Base-by-base conservation (phyloP, 2,113 vertebrate species). In the Sebastes fasciatus region DNA sequence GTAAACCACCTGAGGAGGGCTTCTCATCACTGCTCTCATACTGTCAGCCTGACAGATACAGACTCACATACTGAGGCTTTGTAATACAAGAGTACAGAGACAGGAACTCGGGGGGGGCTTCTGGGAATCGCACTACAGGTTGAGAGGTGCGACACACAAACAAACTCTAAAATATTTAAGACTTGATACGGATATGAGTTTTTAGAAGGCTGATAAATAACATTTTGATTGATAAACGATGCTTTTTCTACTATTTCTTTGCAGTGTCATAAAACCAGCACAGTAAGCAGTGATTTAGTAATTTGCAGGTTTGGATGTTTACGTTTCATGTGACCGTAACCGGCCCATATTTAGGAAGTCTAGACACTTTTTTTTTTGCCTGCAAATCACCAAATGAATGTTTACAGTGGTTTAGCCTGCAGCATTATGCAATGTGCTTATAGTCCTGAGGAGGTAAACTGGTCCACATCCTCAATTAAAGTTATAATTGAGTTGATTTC, bases 361-460 rank as follows among this genome's bases (percentile, higher is more conserved):
- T 86, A 83, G 77, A 89, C 80, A 4, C 12, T 4, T 63, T n/a
- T 23, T 66, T 49, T 74, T 71, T 63, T 51, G 71, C 60, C 54
- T 67, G 66, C 46, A 67, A 61, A 72, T 45, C 63, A 73, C 14
- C 46, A 64, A 76, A 79, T 85, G 17, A 80, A n/a, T 8, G 34
- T 14, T 57, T 16, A 23, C 42, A 4, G 60, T 14, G 19, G 55
- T n/a, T 49, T 4, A 12, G 3, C 26, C 26, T 26, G 23, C 55
- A 1, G n/a, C 43, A 12, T 19, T 8, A 57, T 8, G 14, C 5
- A 26, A 5, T 42, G 67, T 48, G 16, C 3, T 52, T 48, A n/a
- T 6, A 26, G 26, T 17, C 46, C 21, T 61, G 1, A 57, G 26
- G 2, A 6, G n/a, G 43, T 42, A 55, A 75, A 67, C 80, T 55